Evolutionary conservation across 1,140 invertebrate species (phyloP).

Genomic region (Gryllus bimaculatus): DNA sequence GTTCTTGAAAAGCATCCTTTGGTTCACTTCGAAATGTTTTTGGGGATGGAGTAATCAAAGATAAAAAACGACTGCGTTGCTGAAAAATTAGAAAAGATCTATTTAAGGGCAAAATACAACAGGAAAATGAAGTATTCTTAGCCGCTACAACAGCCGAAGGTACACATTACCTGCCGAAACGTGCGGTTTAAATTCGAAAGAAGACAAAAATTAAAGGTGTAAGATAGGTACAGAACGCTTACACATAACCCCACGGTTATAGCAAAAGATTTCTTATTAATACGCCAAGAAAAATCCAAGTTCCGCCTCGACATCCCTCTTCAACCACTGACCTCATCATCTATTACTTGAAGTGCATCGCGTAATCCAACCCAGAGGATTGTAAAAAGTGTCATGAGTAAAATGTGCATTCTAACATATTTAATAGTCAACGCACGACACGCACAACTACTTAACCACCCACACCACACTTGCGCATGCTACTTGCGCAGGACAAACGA

Average conservation of each 20-base stretch:
- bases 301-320: slow-evolving; percentile 13
- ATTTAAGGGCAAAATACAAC: not conserved
- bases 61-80: slow-evolving; percentile 16
- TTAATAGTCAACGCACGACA: no score
- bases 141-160: not conserved
- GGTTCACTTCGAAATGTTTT: not conserved
- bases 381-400: no score
- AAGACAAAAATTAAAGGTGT: slow-evolving; percentile 46
- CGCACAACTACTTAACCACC: not conserved
- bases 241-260: slow-evolving; percentile 21
- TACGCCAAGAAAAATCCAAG: slow-evolving; percentile 20
- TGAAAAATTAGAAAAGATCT: slow-evolving; percentile 10
- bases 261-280: slow-evolving; percentile 21
- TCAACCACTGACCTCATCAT: not conserved
- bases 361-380: no score
- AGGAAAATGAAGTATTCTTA: not conserved
- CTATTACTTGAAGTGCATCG: not conserved
- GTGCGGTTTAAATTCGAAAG: slow-evolving; percentile 39
- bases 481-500: not conserved
- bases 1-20: not conserved
- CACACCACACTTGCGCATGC: not conserved
- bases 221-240: slow-evolving; percentile 40
- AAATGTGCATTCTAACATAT: no score
- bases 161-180: slow-evolving; percentile 31
- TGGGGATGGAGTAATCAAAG: slow-evolving; percentile 6